Evolutionary conservation across 2,888 invertebrate species (phyloP), one percentile per base, ranked within the genome.

Genomic region (Nomada fucata): DNA sequence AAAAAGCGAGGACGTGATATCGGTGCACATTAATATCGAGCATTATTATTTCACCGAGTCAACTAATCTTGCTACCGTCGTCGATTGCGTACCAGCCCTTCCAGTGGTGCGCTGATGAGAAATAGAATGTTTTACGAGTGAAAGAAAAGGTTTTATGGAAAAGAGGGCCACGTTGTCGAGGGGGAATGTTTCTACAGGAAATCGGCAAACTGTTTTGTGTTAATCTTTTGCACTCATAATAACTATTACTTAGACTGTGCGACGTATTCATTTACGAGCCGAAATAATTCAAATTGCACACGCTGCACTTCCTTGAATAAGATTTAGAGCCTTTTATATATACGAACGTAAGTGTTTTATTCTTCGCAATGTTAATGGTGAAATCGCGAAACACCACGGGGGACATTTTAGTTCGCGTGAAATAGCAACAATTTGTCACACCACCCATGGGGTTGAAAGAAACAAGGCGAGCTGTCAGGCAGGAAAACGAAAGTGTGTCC

Each of bases 401-500:
- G 59, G 68, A 74, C 76, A 79, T 85, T 79, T 77, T 47, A 69
- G 71, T 36, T 60, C 23, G 10, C 13, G 53, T 9, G 65, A 59
- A 82, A 64, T 71, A 69, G 79, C 75, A 59, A 75, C 75, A 74
- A 88, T 89, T 86, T 86, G 82, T 88, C 82, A 86, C 78, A 68
- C 44, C 69, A 50, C 26, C 76, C 26, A 13, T 55, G 67, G 29
- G 59, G 82, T 29, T 26, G 71, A 55, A 63, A 44, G 36, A 42
- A 63, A 60, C 47, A 64, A 70, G 80, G 59, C 26, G 36, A 69
- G 63, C 75, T 52, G 79, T 78, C 67, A 77, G 57, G 59, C 60
- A 85, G 83, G 84, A 87, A 89, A 90, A 87, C 87, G 83, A 86
- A 87, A 87, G 88, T 80, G 86, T 87, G 88, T 89, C 79, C 86